Conservation (phyloP, 2,797 vertebrate species). For the Avahi laniger region DNA sequence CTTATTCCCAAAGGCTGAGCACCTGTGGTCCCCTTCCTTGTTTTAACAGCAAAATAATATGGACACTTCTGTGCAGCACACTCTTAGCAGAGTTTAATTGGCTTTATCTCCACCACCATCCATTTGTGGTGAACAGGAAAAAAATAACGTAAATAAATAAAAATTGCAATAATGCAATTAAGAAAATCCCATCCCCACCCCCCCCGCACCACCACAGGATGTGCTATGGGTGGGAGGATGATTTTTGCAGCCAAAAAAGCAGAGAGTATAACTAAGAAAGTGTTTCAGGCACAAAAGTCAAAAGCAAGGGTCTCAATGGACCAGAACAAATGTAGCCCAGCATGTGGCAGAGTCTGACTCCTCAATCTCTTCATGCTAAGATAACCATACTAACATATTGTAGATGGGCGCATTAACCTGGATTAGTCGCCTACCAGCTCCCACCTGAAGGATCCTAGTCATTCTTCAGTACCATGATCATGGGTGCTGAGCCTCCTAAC, state of each 20-base stretch:
- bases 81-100: constrained; percentile 26
- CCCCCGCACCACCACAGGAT: not conserved
- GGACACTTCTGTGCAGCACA: not conserved
- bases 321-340: not conserved
- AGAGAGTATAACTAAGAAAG: not conserved
- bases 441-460: not conserved
- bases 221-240: not conserved
- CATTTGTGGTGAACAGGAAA: not conserved
- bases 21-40: not conserved
- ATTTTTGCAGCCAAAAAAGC: not conserved
- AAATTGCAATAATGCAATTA: not conserved
- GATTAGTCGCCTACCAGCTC: not conserved
- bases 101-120: not conserved
- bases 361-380: not conserved
- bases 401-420: not conserved
- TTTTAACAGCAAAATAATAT: constrained; percentile 11
- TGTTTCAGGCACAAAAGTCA: not conserved
- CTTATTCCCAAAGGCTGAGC: not conserved
- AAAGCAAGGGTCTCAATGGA: not conserved
- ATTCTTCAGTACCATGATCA: not conserved
- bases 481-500: not conserved
- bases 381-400: not conserved
- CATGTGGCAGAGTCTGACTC: no score
- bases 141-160: not conserved
- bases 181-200: not conserved